phyloP scores from a whole-genome alignment of 2,113 vertebrate species.

The Pardalotus punctatus region DNA sequence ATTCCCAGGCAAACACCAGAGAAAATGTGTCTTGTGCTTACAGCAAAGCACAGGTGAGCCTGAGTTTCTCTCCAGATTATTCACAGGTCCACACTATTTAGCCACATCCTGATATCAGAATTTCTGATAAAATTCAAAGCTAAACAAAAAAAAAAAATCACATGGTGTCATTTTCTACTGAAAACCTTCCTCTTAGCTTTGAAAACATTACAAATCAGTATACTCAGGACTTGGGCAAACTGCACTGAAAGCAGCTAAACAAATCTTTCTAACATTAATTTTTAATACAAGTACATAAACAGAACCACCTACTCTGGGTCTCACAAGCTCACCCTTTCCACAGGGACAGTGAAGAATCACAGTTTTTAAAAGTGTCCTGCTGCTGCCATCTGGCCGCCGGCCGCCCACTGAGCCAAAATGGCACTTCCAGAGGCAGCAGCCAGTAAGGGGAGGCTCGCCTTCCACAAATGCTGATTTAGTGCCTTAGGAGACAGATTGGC shows the following conservation, averaged over 20 bases:
- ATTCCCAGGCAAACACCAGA: not conserved
- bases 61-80: not conserved
- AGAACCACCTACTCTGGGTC: not conserved
- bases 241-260: not conserved
- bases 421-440: not conserved
- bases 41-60: not conserved
- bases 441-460: not conserved
- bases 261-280: not conserved
- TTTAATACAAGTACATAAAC: not conserved
- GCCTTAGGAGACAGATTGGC: not conserved
- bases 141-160: not conserved
- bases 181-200: not conserved
- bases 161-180: not conserved
- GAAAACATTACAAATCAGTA: not conserved
- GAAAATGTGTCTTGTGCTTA: fast-evolving
- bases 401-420: not conserved
- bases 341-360: not conserved
- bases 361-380: not conserved
- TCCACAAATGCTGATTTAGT: not conserved
- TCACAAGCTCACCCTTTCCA: not conserved
- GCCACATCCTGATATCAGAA: not conserved
- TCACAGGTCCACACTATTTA: not conserved
- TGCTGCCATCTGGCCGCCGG: slow-evolving; percentile 29
- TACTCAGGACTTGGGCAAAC: not conserved
- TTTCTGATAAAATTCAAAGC: not conserved